These are phyloP conservation scores for Limnephilus marmoratus DNA, from an alignment of 2,888 invertebrate genomes.

Conservation along the genomic window DNA sequence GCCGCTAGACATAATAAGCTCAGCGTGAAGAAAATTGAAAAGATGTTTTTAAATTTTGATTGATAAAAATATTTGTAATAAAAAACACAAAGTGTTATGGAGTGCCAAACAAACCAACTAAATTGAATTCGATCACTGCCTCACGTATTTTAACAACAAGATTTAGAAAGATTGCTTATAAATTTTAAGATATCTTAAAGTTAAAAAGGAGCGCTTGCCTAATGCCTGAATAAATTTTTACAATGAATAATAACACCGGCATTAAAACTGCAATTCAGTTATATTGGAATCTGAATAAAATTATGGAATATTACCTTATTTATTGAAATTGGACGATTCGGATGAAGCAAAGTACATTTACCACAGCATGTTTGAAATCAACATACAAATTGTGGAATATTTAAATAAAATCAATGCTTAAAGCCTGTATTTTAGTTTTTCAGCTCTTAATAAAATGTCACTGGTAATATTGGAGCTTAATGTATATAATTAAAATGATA, in stretches of 20 bases:
- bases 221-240: background rate
- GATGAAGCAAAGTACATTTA: slow-evolving; percentile 13
- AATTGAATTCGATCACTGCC: background rate
- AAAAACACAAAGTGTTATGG: background rate
- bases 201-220: background rate
- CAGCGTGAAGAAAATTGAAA: background rate
- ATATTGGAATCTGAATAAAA: slow-evolving; percentile 28
- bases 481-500: background rate
- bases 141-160: background rate
- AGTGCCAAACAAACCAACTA: background rate
- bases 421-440: background rate
- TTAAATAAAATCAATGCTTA: slow-evolving; percentile 29
- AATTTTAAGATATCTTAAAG: background rate
- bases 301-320: slow-evolving; percentile 26
- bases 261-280: slow-evolving; percentile 1
- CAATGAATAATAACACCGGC: background rate
- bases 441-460: slow-evolving; percentile 2
- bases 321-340: slow-evolving; percentile 31
- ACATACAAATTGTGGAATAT: slow-evolving; percentile 39
- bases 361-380: slow-evolving; percentile 9
- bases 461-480: background rate
- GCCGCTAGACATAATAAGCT: background rate
- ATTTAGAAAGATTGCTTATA: background rate
- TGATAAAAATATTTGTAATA: background rate
- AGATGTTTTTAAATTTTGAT: background rate